Conservation (phyloP, 2,113 vertebrate genomes). For the Lynx canadensis region DNA sequence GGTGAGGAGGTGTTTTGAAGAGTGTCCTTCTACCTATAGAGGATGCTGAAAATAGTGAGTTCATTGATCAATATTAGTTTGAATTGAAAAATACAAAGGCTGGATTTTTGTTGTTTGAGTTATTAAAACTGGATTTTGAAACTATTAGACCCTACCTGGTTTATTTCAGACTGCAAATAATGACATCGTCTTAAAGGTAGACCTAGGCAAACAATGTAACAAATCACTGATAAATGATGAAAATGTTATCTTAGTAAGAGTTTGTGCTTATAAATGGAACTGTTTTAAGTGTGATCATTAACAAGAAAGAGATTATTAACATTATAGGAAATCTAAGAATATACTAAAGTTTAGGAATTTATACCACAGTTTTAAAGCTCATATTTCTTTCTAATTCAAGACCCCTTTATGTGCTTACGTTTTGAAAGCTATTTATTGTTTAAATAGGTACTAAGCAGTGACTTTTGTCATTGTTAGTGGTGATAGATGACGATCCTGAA, state of each 20-base stretch:
- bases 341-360: conserved; percentile 10
- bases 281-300: conserved; percentile 72
- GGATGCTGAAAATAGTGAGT: background rate
- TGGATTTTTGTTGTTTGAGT: conserved; percentile 51
- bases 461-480: conserved; percentile 15
- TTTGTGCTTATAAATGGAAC: conserved; percentile 52
- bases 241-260: conserved; percentile 53
- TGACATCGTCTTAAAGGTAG: conserved; percentile 54
- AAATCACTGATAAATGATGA: conserved; percentile 48
- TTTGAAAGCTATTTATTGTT: background rate
- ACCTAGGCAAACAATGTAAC: conserved; percentile 37
- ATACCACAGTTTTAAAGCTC: background rate
- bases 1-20: background rate
- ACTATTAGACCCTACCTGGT: conserved; percentile 36
- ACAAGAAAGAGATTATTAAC: conserved; percentile 48
- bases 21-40: background rate
- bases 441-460: background rate
- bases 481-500: background rate
- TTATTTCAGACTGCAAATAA: conserved; percentile 65
- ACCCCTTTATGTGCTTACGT: background rate
- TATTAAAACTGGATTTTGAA: conserved; percentile 65
- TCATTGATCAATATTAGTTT: conserved; percentile 2
- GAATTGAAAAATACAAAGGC: background rate
- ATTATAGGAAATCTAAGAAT: conserved; percentile 45
- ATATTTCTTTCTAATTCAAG: background rate